Base-by-base conservation (phyloP, 2,113 vertebrate species). In the Scolopax mira region DNA sequence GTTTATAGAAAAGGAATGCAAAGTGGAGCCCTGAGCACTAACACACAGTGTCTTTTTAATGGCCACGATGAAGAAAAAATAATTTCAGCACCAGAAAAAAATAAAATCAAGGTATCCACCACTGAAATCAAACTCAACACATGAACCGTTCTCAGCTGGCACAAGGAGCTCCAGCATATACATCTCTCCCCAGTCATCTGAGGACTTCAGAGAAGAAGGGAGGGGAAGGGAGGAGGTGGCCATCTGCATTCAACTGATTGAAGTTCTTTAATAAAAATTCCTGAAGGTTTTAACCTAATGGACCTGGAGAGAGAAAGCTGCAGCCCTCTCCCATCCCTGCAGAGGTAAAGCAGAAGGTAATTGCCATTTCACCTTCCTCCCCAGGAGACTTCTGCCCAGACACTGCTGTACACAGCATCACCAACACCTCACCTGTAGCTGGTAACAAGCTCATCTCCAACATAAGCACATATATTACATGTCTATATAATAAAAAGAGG, bases 311-410 rank as follows among this genome's bases (percentile, higher is more conserved):
- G 18, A 64, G 65, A 74, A 79, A 48, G 67, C 31, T 78, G 69
- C 80, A 41, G 69, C 18, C 33, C n/a, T 39, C 39, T 44, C 31
- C 54, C 85, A 74, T 13, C 46, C 46, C 65, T 46, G 37, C 37
- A 81, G 42, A 84, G 18, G 19, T 25, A 41, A 67, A 46, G 5
- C 35, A 81, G 61, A 15, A 52, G 51, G 6, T 18, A 30, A 51
- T 0, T 39, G 44, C 22, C 21, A 80, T 58, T 83, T 10, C 69
- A 33, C 61, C 46, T 31, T 80, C 33, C 18, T 69, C 67, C 33
- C 9, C 1, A 15, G 0, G 0, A 79, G 31, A 62, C 48, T 31
- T 78, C 35, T 54, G 64, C 64, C 28, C 42, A 44, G 46, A 81
- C 35, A 13, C 49, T 48, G 84, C 49, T 5, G 9, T 18, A 70